Percentiles rank a stretch among this genome's conserved stretches.
phyloP scores from a whole-genome alignment of 2,113 vertebrate species.

The Microcebus lehilahytsara region DNA sequence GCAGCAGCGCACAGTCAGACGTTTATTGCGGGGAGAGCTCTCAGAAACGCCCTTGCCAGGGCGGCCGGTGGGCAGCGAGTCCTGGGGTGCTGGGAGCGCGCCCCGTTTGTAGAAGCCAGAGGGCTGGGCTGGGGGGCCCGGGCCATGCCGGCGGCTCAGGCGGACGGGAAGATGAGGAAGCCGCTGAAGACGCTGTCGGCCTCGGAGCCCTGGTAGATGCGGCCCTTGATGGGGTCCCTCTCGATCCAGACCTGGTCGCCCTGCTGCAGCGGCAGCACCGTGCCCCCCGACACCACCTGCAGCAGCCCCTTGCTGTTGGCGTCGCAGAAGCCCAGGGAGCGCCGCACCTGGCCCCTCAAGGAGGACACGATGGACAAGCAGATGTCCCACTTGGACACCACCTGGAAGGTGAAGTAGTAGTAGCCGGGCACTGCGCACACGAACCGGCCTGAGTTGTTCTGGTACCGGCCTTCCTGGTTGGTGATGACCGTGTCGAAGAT shows the following conservation, averaged over 20 bases:
- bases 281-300: constrained; percentile 88
- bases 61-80: too few relatives aligned
- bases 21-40: constrained; percentile 63
- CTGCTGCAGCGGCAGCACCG: constrained; percentile 74
- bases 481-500: constrained; percentile 81
- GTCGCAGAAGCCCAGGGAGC: constrained; percentile 85
- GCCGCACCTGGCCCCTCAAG: rapidly evolving
- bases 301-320: constrained; percentile 50
- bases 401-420: constrained; percentile 90
- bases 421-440: constrained; percentile 79
- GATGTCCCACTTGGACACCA: constrained; percentile 81
- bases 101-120: not conserved
- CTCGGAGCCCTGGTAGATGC: constrained; percentile 44
- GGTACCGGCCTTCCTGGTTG: constrained; percentile 82
- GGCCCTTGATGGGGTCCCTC: not conserved
- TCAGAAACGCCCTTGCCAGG: not conserved
- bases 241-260: constrained; percentile 82
- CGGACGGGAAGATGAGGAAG: constrained; percentile 86
- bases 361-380: constrained; percentile 84
- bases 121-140: not conserved
- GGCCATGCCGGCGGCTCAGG: not conserved
- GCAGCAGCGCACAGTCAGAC: not conserved
- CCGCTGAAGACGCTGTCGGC: constrained; percentile 87
- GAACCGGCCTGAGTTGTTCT: constrained; percentile 77
- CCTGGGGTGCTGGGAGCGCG: not conserved